phyloP scores from a whole-genome alignment of 1,140 invertebrate genomes.

The Anagrus nilaparvatae region DNA sequence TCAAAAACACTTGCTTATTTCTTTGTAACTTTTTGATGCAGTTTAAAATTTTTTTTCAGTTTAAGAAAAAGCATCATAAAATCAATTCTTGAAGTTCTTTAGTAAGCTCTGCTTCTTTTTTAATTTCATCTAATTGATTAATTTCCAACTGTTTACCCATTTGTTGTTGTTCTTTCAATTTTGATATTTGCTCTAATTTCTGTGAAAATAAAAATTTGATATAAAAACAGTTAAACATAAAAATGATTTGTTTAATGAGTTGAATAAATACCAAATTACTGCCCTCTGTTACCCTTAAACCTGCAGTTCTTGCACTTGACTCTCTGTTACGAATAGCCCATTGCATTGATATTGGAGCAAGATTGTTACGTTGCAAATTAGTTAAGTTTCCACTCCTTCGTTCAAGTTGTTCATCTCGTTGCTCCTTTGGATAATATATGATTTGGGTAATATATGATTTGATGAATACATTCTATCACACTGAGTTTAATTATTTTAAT shows the following conservation, averaged over 20 bases:
- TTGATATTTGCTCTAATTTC: conserved; percentile 76
- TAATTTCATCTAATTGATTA: conserved; percentile 79
- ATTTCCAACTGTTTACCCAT: conserved; percentile 73
- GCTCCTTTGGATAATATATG: no score
- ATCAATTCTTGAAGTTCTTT: conserved; percentile 64
- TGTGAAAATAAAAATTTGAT: conserved; percentile 34
- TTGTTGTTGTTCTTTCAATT: conserved; percentile 67
- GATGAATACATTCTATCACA: no score
- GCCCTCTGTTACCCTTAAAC: conserved; percentile 60
- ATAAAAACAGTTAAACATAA: conserved; percentile 11
- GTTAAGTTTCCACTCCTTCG: no score
- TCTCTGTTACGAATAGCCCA: conserved; percentile 87
- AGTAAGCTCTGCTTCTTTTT: conserved; percentile 64
- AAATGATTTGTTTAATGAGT: conserved; percentile 7
- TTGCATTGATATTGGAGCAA: conserved; percentile 93
- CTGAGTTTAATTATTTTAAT: no score
- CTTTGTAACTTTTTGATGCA: conserved; percentile 2
- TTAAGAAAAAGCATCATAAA: conserved; percentile 53
- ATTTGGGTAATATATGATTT: no score
- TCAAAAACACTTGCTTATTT: conserved; percentile 9
- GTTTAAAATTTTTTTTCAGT: conserved; percentile 3
- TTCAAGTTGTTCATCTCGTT: no score
- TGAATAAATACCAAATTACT: conserved; percentile 91
- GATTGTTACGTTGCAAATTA: conserved; percentile 69
- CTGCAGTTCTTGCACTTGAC: conserved; percentile 48